Evolutionary conservation across 2,888 invertebrate genomes (phyloP), one percentile per base, ranked within the genome.

Genomic region (Dermolepida albohirtum): DNA sequence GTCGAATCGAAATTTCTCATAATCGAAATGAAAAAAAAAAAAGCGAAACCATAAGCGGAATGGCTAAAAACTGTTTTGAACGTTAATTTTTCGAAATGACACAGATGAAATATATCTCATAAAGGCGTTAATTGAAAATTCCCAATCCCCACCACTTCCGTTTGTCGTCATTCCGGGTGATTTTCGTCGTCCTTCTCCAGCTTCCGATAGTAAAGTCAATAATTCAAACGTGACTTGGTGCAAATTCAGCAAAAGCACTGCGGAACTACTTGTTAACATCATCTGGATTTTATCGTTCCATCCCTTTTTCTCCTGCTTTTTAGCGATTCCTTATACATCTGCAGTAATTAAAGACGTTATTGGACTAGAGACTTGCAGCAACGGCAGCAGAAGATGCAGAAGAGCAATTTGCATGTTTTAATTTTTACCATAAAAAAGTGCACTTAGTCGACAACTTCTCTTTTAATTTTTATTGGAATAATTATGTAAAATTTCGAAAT

Each of bases 281-380:
- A 54, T 6, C 54, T 40, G 6, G 29, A 40, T 40, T 54, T 54
- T 10, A 22, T 34, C 12, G 16, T 16, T 11, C 40, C 14, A n/a
- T 39, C 54, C 40, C 16, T 39, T 40, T 40, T 40, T 14, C 54
- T 54, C 22, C n/a, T 34, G 14, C 34, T 29, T 52, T 39, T 52
- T 52, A 52, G 44, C 44, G 12, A 14, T 44, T 14, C 44, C 44
- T 44, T 44, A 44, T 14, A 11, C 54, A 16, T 40, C 54, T 40
- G 54, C 54, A 54, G 54, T 54, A 54, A 54, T 54, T 54, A 54
- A 54, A 54, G 54, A 39, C 54, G 16, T 54, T 54, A 54, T 39
- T 39, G 52, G 41, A 41, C 11, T 44, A 14, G 1, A 11, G 14
- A 14, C 44, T 14, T 44, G 14, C 14, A 14, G 14, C 2, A 44